Conservation (phyloP, 2,113 vertebrate genomes). For the Dunckerocampus dactyliophorus region DNA sequence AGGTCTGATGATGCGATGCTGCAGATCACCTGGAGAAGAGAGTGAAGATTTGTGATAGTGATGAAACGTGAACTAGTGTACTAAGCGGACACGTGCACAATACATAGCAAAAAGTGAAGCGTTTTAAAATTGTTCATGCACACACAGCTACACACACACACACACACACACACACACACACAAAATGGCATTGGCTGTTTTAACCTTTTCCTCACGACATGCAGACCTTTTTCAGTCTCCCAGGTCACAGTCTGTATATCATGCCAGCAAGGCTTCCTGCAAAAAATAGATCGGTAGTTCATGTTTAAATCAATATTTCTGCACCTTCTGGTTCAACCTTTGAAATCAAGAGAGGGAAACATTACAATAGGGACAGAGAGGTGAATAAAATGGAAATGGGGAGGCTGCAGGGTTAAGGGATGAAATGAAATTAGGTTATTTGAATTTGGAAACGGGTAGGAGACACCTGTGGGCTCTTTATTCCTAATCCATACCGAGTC, state of each 20-base stretch:
- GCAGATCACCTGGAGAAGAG: constrained; percentile 13
- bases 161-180: constrained; percentile 12
- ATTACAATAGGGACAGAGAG: not conserved
- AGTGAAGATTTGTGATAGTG: constrained; percentile 9
- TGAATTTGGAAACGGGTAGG: not conserved
- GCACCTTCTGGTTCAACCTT: not conserved
- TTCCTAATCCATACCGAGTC: not conserved
- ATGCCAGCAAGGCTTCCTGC: constrained; percentile 11
- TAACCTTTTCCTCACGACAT: constrained; percentile 38
- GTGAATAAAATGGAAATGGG: not conserved
- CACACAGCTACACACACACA: constrained; percentile 1
- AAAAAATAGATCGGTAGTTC: constrained; percentile 27
- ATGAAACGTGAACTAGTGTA: constrained; percentile 15
- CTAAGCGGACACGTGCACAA: not conserved
- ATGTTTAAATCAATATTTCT: not conserved
- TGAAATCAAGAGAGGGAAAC: not conserved
- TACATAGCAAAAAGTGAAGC: constrained; percentile 30
- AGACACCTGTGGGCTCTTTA: not conserved
- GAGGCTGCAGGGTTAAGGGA: not conserved
- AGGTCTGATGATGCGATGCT: constrained; percentile 30
- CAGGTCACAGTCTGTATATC: constrained; percentile 21
- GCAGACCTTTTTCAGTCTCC: constrained; percentile 35
- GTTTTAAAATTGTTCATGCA: constrained; percentile 14
- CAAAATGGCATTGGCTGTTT: constrained; percentile 22
- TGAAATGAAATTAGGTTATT: not conserved